These are phyloP conservation scores for Chalcis sispes DNA, from an alignment of 2,888 invertebrate species.

Conservation along the genomic window DNA sequence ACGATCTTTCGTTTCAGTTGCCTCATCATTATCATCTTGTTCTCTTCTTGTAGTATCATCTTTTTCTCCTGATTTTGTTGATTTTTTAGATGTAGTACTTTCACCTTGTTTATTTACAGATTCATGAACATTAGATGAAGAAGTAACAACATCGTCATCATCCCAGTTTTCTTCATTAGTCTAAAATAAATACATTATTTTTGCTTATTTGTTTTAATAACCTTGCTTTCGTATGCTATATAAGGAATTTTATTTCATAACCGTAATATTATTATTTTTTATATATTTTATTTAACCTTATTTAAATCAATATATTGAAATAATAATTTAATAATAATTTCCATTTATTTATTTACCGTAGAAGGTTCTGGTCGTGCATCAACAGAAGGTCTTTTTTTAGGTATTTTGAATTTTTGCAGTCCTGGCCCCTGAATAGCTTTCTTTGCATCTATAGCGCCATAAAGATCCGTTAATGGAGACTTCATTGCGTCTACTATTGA, in stretches of 20 bases:
- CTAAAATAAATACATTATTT: constrained; percentile 32
- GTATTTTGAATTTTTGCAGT: constrained; percentile 78
- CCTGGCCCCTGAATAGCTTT: constrained; percentile 77
- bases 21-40: constrained; percentile 57
- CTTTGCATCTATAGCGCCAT: constrained; percentile 73
- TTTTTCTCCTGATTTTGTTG: constrained; percentile 44
- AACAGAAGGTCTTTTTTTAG: constrained; percentile 75
- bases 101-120: not conserved
- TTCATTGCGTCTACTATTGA: constrained; percentile 72
- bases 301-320: not conserved
- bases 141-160: constrained; percentile 17
- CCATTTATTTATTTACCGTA: constrained; percentile 30
- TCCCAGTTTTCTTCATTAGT: constrained; percentile 49
- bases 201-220: not conserved
- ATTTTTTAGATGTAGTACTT: constrained; percentile 12
- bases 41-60: constrained; percentile 28
- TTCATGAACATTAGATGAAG: constrained; percentile 20
- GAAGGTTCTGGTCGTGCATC: constrained; percentile 61
- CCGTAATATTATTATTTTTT: not conserved
- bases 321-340: not conserved
- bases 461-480: constrained; percentile 77
- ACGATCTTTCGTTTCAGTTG: constrained; percentile 55
- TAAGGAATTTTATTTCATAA: not conserved
- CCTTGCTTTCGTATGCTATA: too few relatives aligned
- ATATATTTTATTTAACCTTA: not conserved